A percentile compares a stretch with the other conserved stretches of the same genome.
These are phyloP conservation scores for Drosophila nr. perissopoda DNA, from an alignment of 2,888 invertebrate genomes.

Conservation along the genomic window DNA sequence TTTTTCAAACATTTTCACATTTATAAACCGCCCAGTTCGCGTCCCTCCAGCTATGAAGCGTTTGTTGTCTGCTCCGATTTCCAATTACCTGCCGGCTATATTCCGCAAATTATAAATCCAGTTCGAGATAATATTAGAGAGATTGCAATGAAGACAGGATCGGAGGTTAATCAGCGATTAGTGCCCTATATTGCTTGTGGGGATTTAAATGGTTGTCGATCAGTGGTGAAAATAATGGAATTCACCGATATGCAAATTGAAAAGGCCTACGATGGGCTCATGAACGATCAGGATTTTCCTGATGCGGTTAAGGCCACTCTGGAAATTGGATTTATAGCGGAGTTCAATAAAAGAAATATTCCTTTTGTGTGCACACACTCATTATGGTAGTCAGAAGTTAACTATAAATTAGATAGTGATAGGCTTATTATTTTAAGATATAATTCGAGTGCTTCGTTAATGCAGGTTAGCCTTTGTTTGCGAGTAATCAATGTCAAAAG, in stretches of 20 bases:
- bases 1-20: constrained; percentile 96
- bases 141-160: constrained; percentile 90
- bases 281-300: constrained; percentile 40
- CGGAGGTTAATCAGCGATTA: constrained; percentile 91
- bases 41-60: constrained; percentile 98
- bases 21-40: constrained; percentile 97
- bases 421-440: not conserved
- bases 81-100: constrained; percentile 92
- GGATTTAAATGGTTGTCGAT: constrained; percentile 87
- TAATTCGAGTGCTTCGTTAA: not conserved
- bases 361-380: not conserved
- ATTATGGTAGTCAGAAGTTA: constrained; percentile 8
- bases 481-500: not conserved
- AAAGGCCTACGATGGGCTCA: constrained; percentile 44
- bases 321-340: constrained; percentile 14
- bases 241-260: constrained; percentile 19
- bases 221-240: constrained; percentile 87
- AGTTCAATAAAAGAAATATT: constrained; percentile 7
- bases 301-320: constrained; percentile 33
- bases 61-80: constrained; percentile 97
- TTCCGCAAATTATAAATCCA: constrained; percentile 91
- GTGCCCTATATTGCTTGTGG: constrained; percentile 98
- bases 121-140: constrained; percentile 90
- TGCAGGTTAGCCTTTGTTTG: not conserved
- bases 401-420: not conserved